phyloP scores from a whole-genome alignment of 1,140 invertebrate species.

The Sipha flava region DNA sequence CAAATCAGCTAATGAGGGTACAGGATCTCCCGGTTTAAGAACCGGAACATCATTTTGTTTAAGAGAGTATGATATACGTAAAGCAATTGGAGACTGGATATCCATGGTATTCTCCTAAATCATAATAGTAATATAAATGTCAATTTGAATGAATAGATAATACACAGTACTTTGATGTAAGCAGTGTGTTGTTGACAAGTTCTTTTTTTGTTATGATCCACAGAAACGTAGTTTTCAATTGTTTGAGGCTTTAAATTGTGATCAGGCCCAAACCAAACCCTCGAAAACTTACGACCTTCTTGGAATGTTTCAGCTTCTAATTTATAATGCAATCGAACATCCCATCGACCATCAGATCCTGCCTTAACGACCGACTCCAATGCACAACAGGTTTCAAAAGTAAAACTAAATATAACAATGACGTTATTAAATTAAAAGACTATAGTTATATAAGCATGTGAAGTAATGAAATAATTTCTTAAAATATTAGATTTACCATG shows the following conservation, averaged over 20 bases:
- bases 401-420: constrained; percentile 53
- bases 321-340: constrained; percentile 54
- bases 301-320: constrained; percentile 78
- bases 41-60: constrained; percentile 58
- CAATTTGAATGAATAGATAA: neutral
- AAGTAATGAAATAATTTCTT: too few relatives aligned
- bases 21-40: constrained; percentile 47
- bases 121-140: neutral
- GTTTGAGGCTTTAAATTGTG: constrained; percentile 42
- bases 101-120: constrained; percentile 64
- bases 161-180: constrained; percentile 58
- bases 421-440: constrained; percentile 5
- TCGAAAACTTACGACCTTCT: constrained; percentile 66
- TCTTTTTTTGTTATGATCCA: constrained; percentile 35
- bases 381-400: constrained; percentile 77
- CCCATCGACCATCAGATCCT: constrained; percentile 33
- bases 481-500: constrained; percentile 52
- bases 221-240: constrained; percentile 42
- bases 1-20: constrained; percentile 66
- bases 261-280: constrained; percentile 62
- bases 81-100: constrained; percentile 75
- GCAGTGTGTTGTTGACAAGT: constrained; percentile 65
- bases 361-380: constrained; percentile 57
- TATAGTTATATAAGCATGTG: neutral
- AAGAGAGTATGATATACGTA: constrained; percentile 74